Evolutionary conservation across 1,140 invertebrate genomes (phyloP), one percentile per base, ranked within the genome.

Genomic region (Musca vetustissima): DNA sequence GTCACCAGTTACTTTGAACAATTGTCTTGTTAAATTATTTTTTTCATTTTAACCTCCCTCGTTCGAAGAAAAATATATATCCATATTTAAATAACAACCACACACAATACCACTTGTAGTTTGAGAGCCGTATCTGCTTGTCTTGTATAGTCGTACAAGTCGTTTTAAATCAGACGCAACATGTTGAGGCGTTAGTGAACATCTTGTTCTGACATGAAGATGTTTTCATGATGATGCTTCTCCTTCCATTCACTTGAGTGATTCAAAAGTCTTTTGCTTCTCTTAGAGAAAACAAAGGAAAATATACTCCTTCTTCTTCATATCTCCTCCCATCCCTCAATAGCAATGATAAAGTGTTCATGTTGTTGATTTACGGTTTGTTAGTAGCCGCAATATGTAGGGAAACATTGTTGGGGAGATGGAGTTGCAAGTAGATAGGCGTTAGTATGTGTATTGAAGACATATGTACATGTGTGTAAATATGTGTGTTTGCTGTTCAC

Each of bases 121-220:
- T 43, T 43, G 36, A 13, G 36, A 43, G 24, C 4, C 25, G 53
- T 55, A 13, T 53, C 17, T 53, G 19, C 3, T 21, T 55, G 53
- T 9, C 53, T 24, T 55, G 14, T 55, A 13, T 43, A 8, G n/a
- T 43, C 1, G 36, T 55, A 55, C n/a, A 55, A 43, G 36, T 11
- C 53, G 24, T 55, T 24, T 55, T 14, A 55, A 55, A 24, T 25
- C 53, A 55, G 53, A 55, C 53, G 53, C 53, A 55, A 55, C 53
- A 55, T 55, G 53, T 55, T 55, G 53, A 55, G 53, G 53, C 53
- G 53, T 55, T 55, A 24, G 53, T 21, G 9, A 55, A 55, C 53
- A 55, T 55, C 53, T 55, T 55, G 53, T 55, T 55, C 22, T 55
- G 53, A 55, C 53, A 55, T 55, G 53, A 55, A 55, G 53, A 55